Conservation (phyloP, 2,797 vertebrate genomes). For the Huso huso region DNA sequence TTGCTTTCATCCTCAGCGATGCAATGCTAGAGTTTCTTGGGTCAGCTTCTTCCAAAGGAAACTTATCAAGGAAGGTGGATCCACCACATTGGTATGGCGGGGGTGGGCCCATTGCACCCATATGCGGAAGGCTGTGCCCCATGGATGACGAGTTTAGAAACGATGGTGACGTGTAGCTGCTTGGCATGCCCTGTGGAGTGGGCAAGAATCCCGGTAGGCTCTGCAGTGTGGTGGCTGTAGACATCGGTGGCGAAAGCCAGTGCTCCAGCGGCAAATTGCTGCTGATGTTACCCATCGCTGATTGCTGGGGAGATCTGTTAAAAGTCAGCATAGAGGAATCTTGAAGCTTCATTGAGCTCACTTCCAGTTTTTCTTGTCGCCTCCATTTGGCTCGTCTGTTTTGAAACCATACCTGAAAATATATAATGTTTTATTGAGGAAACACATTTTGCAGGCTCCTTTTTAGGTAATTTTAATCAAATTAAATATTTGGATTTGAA, state of each 20-base stretch:
- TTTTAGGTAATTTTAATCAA: neutral
- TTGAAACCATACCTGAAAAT: constrained; percentile 91
- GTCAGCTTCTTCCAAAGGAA: constrained; percentile 68
- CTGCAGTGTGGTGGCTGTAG: constrained; percentile 71
- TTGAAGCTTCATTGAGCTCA: constrained; percentile 86
- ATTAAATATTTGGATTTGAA: no score
- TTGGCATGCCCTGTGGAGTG: constrained; percentile 59
- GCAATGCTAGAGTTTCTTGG: constrained; percentile 91
- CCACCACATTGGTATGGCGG: constrained; percentile 72
- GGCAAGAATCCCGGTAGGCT: constrained; percentile 76
- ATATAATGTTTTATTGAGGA: neutral
- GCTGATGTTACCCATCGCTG: constrained; percentile 57
- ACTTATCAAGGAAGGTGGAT: constrained; percentile 68
- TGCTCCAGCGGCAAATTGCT: constrained; percentile 74
- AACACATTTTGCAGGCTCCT: no score
- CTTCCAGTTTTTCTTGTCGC: constrained; percentile 89
- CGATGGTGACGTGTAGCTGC: constrained; percentile 69
- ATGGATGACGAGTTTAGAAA: constrained; percentile 72
- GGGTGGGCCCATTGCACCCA: constrained; percentile 68
- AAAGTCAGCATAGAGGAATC: constrained; percentile 84
- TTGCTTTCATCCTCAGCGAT: constrained; percentile 87
- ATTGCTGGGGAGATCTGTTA: constrained; percentile 58
- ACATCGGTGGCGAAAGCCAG: constrained; percentile 72
- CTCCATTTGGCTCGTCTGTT: constrained; percentile 94
- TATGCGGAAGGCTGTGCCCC: constrained; percentile 65